Percentiles rank a stretch among this genome's conserved stretches.
These are phyloP conservation scores for Pteronura brasiliensis DNA, from an alignment of 2,113 vertebrate species.

Conservation along the genomic window DNA sequence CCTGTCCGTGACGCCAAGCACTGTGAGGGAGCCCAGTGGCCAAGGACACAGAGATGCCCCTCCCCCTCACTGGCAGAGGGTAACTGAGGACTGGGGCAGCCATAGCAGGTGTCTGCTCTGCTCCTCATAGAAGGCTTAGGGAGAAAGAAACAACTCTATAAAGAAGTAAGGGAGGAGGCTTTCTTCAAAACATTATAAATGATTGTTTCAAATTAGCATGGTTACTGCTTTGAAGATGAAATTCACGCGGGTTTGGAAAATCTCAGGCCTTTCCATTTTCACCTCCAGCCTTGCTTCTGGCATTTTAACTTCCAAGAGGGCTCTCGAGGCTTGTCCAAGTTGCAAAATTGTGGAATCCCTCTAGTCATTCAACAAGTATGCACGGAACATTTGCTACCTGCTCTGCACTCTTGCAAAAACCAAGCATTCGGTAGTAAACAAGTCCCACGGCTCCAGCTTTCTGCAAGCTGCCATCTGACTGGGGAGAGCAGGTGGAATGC, in stretches of 20 bases:
- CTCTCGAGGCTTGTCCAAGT: not conserved
- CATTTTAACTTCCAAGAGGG: not conserved
- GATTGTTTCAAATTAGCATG: not conserved
- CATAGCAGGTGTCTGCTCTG: not conserved
- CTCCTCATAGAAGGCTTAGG: not conserved
- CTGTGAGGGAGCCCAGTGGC: accelerated
- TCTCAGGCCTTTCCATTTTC: not conserved
- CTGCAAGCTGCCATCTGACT: not conserved
- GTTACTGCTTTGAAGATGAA: not conserved
- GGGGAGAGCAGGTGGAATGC: too few species aligned
- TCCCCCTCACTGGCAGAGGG: not conserved
- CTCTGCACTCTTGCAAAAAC: not conserved
- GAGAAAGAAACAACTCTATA: not conserved
- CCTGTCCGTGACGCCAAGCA: not conserved
- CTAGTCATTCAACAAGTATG: not conserved
- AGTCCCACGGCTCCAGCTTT: not conserved
- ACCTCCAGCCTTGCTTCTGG: not conserved
- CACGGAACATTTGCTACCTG: not conserved
- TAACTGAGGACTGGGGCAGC: not conserved
- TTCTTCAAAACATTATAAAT: not conserved
- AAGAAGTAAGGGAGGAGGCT: not conserved
- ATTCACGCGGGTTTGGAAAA: not conserved
- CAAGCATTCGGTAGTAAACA: accelerated
- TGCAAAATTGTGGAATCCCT: not conserved
- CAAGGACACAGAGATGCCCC: not conserved